Percentiles rank a stretch among this genome's conserved stretches.
These are phyloP conservation scores for Drosophila longiperda DNA, from an alignment of 2,888 invertebrate species.

Conservation along the genomic window DNA sequence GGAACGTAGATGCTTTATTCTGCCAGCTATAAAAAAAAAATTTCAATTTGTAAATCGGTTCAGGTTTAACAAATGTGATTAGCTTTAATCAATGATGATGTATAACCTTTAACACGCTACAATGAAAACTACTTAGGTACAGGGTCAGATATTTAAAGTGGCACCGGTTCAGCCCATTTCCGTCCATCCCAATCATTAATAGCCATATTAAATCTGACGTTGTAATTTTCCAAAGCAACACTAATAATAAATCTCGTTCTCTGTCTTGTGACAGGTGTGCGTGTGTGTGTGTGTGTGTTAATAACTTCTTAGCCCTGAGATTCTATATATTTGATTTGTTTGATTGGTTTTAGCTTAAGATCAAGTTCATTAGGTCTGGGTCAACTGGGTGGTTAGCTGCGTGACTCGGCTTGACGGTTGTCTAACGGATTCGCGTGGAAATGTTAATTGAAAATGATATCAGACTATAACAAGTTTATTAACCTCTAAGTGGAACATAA, in stretches of 20 bases:
- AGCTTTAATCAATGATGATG: constrained; percentile 1
- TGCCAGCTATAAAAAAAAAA: not conserved
- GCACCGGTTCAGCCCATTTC: constrained; percentile 36
- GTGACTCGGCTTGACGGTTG: constrained; percentile 21
- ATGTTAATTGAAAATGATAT: constrained; percentile 52
- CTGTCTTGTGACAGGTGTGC: constrained; percentile 35
- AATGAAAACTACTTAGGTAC: constrained; percentile 10
- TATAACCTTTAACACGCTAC: constrained; percentile 8
- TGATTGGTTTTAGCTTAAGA: constrained; percentile 28
- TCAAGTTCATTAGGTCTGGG: constrained; percentile 78
- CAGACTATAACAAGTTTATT: constrained; percentile 71
- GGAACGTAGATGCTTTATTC: not conserved
- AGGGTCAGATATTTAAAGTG: constrained; percentile 25
- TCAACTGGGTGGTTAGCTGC: constrained; percentile 53
- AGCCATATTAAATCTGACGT: constrained; percentile 27
- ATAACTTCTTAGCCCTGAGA: constrained; percentile 62
- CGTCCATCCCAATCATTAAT: constrained; percentile 28
- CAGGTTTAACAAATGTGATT: not conserved
- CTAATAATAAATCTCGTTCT: constrained; percentile 18
- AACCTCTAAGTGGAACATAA: constrained; percentile 73
- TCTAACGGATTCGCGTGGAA: constrained; percentile 62
- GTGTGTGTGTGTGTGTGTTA: constrained; percentile 7
- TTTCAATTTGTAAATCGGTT: not conserved
- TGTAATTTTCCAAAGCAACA: constrained; percentile 33
- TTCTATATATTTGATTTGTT: constrained; percentile 27